Percentiles rank a stretch among this genome's conserved stretches.
These are phyloP conservation scores for Microchrysa polita DNA, from an alignment of 2,888 invertebrate genomes.

Conservation along the genomic window DNA sequence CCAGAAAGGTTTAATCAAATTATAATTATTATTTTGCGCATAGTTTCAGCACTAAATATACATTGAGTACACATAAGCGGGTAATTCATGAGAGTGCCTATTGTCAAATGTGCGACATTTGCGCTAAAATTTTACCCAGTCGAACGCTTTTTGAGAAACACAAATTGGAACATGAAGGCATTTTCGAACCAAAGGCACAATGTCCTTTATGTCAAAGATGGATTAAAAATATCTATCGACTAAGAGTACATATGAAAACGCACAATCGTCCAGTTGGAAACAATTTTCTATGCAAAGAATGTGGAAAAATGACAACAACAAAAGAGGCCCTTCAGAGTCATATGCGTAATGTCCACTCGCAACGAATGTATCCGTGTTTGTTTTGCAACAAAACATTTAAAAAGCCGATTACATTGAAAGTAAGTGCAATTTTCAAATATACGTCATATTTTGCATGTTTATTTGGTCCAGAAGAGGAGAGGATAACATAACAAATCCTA, in stretches of 20 bases:
- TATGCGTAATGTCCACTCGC: constrained; percentile 48
- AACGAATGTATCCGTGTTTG: constrained; percentile 44
- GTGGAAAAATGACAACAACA: constrained; percentile 47
- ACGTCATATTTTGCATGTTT: neutral
- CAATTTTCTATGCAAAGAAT: constrained; percentile 45
- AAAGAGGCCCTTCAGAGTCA: constrained; percentile 48
- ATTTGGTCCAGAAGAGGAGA: no score
- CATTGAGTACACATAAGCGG: constrained; percentile 30
- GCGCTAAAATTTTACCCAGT: constrained; percentile 45
- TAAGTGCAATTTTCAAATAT: constrained; percentile 21
- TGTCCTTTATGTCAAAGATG: constrained; percentile 46
- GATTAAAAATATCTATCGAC: constrained; percentile 43
- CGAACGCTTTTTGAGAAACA: constrained; percentile 40
- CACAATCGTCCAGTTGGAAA: constrained; percentile 37
- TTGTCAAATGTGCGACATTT: constrained; percentile 39
- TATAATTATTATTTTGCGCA: constrained; percentile 19
- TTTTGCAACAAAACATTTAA: constrained; percentile 50
- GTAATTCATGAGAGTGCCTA: constrained; percentile 28
- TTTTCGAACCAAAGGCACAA: constrained; percentile 45
- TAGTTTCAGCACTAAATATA: constrained; percentile 39
- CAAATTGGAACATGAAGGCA: constrained; percentile 39
- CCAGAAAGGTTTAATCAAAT: neutral
- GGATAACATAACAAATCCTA: no score
- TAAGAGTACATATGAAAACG: constrained; percentile 39
- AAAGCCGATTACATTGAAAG: constrained; percentile 38